These are phyloP conservation scores for Platygyra sinensis DNA, from an alignment of 64 coral and sea anemone species.

Conservation along the genomic window DNA sequence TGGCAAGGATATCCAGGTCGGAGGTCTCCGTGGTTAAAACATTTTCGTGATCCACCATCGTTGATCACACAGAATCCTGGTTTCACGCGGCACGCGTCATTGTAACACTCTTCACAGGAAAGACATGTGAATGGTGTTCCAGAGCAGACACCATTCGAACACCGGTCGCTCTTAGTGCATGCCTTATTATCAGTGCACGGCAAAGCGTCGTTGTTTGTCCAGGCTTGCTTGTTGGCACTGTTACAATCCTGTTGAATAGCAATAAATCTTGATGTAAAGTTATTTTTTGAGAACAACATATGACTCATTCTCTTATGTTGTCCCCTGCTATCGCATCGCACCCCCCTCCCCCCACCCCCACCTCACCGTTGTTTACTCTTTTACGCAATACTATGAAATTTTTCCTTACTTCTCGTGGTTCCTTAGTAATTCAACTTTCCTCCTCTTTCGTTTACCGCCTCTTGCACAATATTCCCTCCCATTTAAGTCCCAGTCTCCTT, in stretches of 20 bases:
- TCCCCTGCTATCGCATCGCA: no score
- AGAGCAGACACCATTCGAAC: conserved; percentile 39
- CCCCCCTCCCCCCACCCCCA: neutral
- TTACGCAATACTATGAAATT: neutral
- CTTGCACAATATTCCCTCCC: no score
- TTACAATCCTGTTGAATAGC: conserved; percentile 41
- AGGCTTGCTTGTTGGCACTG: conserved; percentile 19
- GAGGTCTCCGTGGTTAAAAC: conserved; percentile 43
- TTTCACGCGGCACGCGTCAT: conserved; percentile 67
- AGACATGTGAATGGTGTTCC: conserved; percentile 73
- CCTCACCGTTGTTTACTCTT: neutral
- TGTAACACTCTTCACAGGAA: conserved; percentile 54
- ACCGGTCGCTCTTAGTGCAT: conserved; percentile 69
- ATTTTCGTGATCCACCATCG: conserved; percentile 36
- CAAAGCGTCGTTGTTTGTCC: conserved; percentile 63
- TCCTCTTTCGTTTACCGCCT: no score
- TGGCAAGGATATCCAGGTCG: conserved; percentile 79
- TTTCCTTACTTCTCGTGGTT: no score
- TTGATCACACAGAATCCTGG: conserved; percentile 65
- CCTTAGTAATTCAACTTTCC: no score
- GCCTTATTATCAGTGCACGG: conserved; percentile 56
- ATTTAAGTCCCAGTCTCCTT: no score
- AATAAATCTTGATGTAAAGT: neutral
- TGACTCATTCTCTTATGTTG: no score
- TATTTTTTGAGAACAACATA: neutral